Evolutionary conservation across 2,113 vertebrate species (phyloP).

Genomic region (Scomber japonicus): DNA sequence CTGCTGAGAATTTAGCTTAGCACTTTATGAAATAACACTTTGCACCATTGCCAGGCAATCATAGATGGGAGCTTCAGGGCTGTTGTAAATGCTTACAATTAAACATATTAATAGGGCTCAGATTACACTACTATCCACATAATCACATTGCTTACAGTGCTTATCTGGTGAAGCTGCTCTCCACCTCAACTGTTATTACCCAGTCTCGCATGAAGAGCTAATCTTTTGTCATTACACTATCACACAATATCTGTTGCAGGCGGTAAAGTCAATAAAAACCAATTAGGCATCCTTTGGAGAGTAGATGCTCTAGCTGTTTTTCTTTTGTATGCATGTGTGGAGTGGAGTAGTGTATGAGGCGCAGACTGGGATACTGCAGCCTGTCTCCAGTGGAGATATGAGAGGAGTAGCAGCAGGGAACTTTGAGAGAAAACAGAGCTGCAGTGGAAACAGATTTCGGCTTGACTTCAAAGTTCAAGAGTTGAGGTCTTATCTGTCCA

Average conservation of each 20-base stretch:
- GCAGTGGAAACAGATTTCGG: conserved; percentile 30
- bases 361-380: conserved; percentile 14
- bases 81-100: conserved; percentile 77
- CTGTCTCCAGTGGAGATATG: conserved; percentile 49
- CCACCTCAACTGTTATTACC: conserved; percentile 72
- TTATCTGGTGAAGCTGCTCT: conserved; percentile 70
- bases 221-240: conserved; percentile 76
- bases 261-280: conserved; percentile 77
- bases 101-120: conserved; percentile 75
- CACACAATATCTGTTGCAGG: conserved; percentile 64
- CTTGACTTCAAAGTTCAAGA: conserved; percentile 38
- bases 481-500: conserved; percentile 24
- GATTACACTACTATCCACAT: conserved; percentile 73
- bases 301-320: conserved; percentile 4
- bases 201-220: conserved; percentile 58
- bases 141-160: conserved; percentile 74
- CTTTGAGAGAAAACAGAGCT: conserved; percentile 31
- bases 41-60: conserved; percentile 60
- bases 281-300: conserved; percentile 68
- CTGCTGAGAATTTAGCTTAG: conserved; percentile 65
- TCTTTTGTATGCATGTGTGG: conserved; percentile 3
- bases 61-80: conserved; percentile 52
- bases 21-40: conserved; percentile 61
- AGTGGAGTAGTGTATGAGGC: conserved; percentile 10
- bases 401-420: conserved; percentile 39